Evolutionary conservation across 1,140 invertebrate species (phyloP), one percentile per base, ranked within the genome.

Genomic region (Neodiprion lecontei): DNA sequence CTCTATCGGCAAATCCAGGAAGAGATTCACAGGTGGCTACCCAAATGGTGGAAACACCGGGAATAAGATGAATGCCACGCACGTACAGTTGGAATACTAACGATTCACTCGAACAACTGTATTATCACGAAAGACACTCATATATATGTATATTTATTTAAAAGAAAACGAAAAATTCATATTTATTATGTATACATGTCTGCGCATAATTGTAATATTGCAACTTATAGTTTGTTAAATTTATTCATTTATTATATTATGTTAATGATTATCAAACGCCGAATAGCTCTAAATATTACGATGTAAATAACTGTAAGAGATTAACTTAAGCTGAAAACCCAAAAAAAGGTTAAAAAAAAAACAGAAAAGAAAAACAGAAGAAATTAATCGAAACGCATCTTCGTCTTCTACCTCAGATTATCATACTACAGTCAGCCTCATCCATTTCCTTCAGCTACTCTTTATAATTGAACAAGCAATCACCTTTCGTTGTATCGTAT

Each of bases 1-100:
- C 91, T 95, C 69, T 95, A 94, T 81, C 90, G 94, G 72, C 93
- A 94, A 81, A 79, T 95, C 49, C 91, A 93, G 79, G 90, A 93
- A 78, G 91, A 85, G 61, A 74, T 88, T n/a, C 69, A 74, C 7
- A 76, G 74, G 4, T 78, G 81, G 72, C 79, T 81, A 28, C 81
- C 83, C 7, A 76, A 79, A 7, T 83, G 86, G 82, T 80, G 77
- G 77, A 77, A 23, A 23, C 67, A 21, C 40, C 67, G 23, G 11
- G 12, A 69, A 69, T 69, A 23, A 69, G 12, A 40, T 40, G 28
- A 40, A 40, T 40, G 5, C 17, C 7, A 65, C 3, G 12, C 12
- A 68, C 72, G 53, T 65, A 71, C 75, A 74, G 70, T 70, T 67
- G 9, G 72, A 70, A 69, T 50, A 21, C 11, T 74, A 68, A 72